Percentiles rank a stretch among this genome's conserved stretches.
Evolutionary conservation across 2,797 vertebrate genomes (phyloP).

Genomic region (Chromobotia macracanthus): DNA sequence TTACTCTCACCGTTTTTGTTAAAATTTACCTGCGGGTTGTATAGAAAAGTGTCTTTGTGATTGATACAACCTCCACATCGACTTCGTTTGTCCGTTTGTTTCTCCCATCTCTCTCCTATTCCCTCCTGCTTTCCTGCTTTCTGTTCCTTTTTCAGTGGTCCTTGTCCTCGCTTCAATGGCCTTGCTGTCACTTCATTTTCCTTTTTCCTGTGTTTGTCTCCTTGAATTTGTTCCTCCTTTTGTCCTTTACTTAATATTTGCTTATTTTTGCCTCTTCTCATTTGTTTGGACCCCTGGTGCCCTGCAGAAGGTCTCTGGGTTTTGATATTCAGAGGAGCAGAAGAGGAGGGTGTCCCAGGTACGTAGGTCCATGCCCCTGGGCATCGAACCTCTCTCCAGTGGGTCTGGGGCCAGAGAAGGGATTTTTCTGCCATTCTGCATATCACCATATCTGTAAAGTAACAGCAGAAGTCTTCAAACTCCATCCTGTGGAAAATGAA

Average conservation of each 20-base stretch:
- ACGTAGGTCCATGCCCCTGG: constrained; percentile 73
- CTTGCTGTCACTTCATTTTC: constrained; percentile 21
- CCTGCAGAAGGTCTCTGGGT: constrained; percentile 15
- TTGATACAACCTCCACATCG: constrained; percentile 85
- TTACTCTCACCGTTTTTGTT: not conserved
- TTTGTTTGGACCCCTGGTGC: constrained; percentile 42
- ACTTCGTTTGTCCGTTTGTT: constrained; percentile 73
- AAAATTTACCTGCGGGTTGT: constrained; percentile 80
- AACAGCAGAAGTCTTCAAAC: constrained; percentile 80
- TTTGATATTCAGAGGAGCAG: constrained; percentile 8
- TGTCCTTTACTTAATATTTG: constrained; percentile 66
- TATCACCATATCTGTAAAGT: constrained; percentile 83
- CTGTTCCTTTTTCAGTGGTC: not conserved
- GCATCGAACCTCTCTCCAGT: constrained; percentile 75
- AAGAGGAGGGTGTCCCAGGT: constrained; percentile 29
- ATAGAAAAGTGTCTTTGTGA: constrained; percentile 80
- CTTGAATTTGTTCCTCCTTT: constrained; percentile 34
- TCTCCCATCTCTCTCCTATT: constrained; percentile 59
- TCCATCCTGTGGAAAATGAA: constrained; percentile 76
- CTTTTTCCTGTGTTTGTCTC: constrained; percentile 47
- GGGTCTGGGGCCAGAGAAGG: constrained; percentile 73
- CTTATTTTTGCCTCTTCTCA: constrained; percentile 69
- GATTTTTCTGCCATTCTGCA: constrained; percentile 77
- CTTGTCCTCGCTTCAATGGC: constrained; percentile 4
- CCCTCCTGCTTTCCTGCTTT: constrained; percentile 12